Evolutionary conservation across 2,888 invertebrate genomes (phyloP), one percentile per base, ranked within the genome.

Genomic region (Fragum fragum): DNA sequence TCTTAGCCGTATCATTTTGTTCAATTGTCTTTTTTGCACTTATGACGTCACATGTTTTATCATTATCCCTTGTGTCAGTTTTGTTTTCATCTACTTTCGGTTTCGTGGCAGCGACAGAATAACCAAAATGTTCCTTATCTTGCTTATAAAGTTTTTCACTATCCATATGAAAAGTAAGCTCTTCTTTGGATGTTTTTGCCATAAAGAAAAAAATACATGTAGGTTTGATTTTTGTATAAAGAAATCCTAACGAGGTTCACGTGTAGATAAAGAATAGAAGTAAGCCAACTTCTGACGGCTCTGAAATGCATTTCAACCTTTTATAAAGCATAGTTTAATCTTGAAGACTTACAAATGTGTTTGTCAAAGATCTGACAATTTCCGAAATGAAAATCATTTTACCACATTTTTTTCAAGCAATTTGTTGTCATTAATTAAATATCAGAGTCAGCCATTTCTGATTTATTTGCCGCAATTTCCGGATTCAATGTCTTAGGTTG

Each of bases 381-480:
- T 61, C 61, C 61, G 18, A 26, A 57, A 57, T 57, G 14, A 47
- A 47, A 47, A n/a, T 47, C 47, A 47, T 47, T 47, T 47, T 47
- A 47, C 2, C 47, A 47, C 47, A 9, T 47, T n/a, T 47, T 47
- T 9, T 47, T 9, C 47, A 5, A 47, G 57, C 26, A 21, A 57
- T 57, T 57, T 26, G 14, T 18, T 42, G 36, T 9, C 42, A 59
- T 61, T 73, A 26, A 42, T 59, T 61, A 39, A 42, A 42, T 47
- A 57, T 61, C 36, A 59, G 59, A 73, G 73, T 42, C 73, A 39
- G 47, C 39, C 66, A 55, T 52, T 59, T 69, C 59, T 75, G 78
- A 78, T 77, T 78, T 73, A 75, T 78, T 73, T 76, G 68, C 14
- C 21, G 61, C 21, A 57, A 78, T 74, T 74, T 78, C 75, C 74